Base-by-base conservation (phyloP, 2,113 vertebrate species). In the Solea senegalensis region DNA sequence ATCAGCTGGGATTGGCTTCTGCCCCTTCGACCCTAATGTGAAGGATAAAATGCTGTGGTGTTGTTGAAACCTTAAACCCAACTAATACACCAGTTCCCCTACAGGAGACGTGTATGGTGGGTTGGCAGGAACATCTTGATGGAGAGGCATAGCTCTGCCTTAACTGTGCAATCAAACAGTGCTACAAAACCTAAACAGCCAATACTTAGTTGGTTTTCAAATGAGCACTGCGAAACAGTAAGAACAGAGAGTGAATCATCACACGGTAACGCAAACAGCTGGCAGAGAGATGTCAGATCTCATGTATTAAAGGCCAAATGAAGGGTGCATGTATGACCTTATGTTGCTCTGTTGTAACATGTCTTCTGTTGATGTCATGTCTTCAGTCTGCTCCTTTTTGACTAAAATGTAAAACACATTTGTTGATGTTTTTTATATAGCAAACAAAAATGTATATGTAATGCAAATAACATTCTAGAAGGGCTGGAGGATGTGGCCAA, bases 241-340 rank as follows among this genome's bases (percentile, higher is more conserved):
- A 56, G 41, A 70, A 11, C 53, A 26, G 16, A 67, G 41, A 51
- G 49, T 26, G 44, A 21, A 64, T 40, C 50, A 76, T 46, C 72
- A 71, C 60, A 71, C 41, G 46, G 66, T 4, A 8, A 9, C 43
- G 72, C 54, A 15, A 21, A 63, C 69, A 76, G 57, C 77, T 78
- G 74, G 65, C 15, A 3, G 51, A 65, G 51, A 58, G 41, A 72
- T 50, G 63, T 61, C 63, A n/a, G 43, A 62, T 69, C 62, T 64
- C 60, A 28, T 56, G 14, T 44, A 10, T 44, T 11, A 68, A 54
- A 64, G 61, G 46, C 34, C 66, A 65, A 64, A 12, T 61, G 48
- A 78, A 69, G 57, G 61, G 53, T 62, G 40, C 28, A 28, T 44
- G 65, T 50, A 46, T 61, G 52, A 70, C 58, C 54, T 64, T 43